phyloP scores from a whole-genome alignment of 2,888 invertebrate genomes.

The Hirtodrosophila confusa region DNA sequence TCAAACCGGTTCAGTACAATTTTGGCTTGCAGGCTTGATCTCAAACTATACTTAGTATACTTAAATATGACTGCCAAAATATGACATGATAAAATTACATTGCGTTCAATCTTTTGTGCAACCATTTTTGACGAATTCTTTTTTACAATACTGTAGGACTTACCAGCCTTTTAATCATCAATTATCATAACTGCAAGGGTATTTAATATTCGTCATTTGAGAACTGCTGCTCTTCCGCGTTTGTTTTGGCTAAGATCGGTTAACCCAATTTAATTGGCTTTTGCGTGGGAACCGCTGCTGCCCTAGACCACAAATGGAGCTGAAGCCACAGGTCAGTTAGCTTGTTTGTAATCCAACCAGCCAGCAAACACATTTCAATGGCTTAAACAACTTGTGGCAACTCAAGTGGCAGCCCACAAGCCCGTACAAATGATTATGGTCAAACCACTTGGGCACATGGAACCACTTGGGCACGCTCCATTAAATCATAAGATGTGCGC shows the following conservation, averaged over 20 bases:
- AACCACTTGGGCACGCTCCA: slow-evolving; percentile 68
- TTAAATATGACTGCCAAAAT: too few species aligned
- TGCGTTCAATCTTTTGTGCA: too few species aligned
- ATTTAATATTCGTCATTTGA: too few species aligned
- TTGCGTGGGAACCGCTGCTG: slow-evolving; percentile 63
- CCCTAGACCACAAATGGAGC: slow-evolving; percentile 42
- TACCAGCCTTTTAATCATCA: too few species aligned
- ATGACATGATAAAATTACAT: too few species aligned
- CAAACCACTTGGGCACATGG: slow-evolving; percentile 53
- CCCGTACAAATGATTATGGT: slow-evolving; percentile 52
- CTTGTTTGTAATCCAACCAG: slow-evolving; percentile 59
- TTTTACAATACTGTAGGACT: too few species aligned
- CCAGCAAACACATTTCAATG: slow-evolving; percentile 29
- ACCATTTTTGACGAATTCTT: too few species aligned
- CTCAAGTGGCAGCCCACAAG: slow-evolving; percentile 40
- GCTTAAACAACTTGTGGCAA: slow-evolving; percentile 32
- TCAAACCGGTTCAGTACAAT: too few species aligned
- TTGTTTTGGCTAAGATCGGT: slow-evolving; percentile 21
- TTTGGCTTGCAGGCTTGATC: too few species aligned
- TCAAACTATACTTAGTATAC: too few species aligned
- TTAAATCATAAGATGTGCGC: slow-evolving; percentile 65
- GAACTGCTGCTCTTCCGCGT: background rate
- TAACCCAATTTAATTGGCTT: slow-evolving; percentile 65
- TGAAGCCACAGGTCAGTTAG: slow-evolving; percentile 11
- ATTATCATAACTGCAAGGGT: too few species aligned